A percentile compares a stretch with the other conserved stretches of the same genome.
Conservation (phyloP, 2,113 vertebrate species). For the Procavia capensis region DNA sequence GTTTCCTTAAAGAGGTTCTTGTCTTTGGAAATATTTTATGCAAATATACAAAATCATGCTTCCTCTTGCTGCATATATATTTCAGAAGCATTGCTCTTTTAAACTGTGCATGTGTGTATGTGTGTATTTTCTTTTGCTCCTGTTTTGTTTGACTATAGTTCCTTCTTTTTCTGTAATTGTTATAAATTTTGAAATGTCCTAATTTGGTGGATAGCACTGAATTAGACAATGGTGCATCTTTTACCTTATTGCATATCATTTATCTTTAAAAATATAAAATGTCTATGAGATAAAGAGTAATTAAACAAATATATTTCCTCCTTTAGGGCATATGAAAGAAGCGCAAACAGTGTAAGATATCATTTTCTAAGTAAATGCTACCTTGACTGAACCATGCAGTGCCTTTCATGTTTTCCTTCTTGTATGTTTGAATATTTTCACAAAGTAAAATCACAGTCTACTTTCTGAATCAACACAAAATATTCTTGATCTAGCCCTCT, state of each 20-base stretch:
- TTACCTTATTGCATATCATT: not conserved
- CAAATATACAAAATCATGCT: conserved; percentile 53
- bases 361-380: not conserved
- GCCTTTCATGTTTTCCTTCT: not conserved
- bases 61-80: not conserved
- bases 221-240: not conserved
- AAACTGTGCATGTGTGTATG: not conserved
- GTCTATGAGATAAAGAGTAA: not conserved
- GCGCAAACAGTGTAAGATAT: not conserved
- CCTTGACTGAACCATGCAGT: not conserved
- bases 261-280: not conserved
- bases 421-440: not conserved
- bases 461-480: not conserved
- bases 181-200: not conserved
- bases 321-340: not conserved
- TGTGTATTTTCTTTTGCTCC: too few species aligned
- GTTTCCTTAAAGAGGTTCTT: not conserved
- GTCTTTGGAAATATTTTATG: conserved; percentile 23
- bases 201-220: not conserved
- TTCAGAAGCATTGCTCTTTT: not conserved
- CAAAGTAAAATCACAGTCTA: not conserved
- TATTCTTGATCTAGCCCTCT: not conserved
- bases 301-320: not conserved
- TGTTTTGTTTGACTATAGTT: not conserved
- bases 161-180: not conserved